Conservation (phyloP, 2,888 invertebrate genomes). For the Pterostichus niger region DNA sequence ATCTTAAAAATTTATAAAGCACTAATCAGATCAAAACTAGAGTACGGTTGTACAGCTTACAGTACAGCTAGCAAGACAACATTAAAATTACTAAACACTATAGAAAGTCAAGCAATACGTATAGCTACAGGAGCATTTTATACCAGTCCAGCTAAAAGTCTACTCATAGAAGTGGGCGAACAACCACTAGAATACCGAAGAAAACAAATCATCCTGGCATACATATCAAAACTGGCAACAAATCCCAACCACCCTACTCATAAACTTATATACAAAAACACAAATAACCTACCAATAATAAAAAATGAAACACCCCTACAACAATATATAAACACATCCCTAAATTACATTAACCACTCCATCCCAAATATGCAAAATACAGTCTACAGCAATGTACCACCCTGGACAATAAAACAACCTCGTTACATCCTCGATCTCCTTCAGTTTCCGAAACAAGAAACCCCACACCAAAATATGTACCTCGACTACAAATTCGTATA, state of each 20-base stretch:
- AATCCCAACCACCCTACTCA: neutral
- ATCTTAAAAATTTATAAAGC: neutral
- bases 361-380: neutral
- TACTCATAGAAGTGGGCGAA: constrained; percentile 36
- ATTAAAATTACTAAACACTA: constrained; percentile 29
- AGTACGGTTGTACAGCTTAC: constrained; percentile 45
- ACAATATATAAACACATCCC: neutral
- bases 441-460: constrained; percentile 16
- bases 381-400: neutral
- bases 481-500: neutral
- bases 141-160: constrained; percentile 25
- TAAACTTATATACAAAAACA: neutral
- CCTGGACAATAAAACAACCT: constrained; percentile 3
- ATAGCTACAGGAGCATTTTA: constrained; percentile 50
- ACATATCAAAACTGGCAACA: neutral
- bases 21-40: constrained; percentile 41
- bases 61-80: constrained; percentile 4
- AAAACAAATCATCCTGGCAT: neutral
- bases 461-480: neutral
- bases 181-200: constrained; percentile 18
- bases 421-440: constrained; percentile 14
- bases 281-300: neutral
- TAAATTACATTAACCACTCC: neutral
- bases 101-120: constrained; percentile 18
- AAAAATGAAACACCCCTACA: constrained; percentile 19